Base-by-base conservation (phyloP, 2,888 invertebrate genomes). In the Disparrhopalites patrizii region DNA sequence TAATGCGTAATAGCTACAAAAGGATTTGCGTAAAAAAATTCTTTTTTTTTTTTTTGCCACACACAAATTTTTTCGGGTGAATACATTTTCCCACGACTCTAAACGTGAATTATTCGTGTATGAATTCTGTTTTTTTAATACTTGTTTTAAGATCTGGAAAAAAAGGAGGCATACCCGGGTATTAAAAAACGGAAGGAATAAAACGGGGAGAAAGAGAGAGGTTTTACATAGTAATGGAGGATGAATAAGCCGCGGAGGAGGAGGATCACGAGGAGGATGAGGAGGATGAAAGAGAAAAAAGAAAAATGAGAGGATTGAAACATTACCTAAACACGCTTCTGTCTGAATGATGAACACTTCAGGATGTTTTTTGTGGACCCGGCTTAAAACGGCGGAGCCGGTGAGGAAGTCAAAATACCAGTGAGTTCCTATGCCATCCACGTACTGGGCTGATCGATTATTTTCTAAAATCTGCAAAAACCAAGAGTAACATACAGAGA, bases 311-410 rank as follows among this genome's bases (percentile, higher is more conserved):
- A 52, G 3, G 3, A n/a, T 8, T 28, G 15, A 28, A 51, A 23
- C 4, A n/a, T 77, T 79, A 82, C 88, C 88, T 77, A 83, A 82
- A 76, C 89, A 89, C 15, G 92, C 90, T 80, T 95, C 95, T 0
- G 93, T 92, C 31, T 86, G 85, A 5, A 94, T 78, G 15, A 92
- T 79, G 69, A 91, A 86, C 77, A 89, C 88, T 67, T 85, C 81
- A 0, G 89, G 88, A 78, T 85, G 84, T 47, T 79, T 77, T 0
- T 81, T 71, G 72, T 87, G 87, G 0, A 88, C 83, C 36, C 77
- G 70, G n/a, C 84, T 82, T 15, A 93, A 80, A 31, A 86, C 79
- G 5, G 74, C 73, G 0, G 85, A 52, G 30, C 87, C 83, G 33
- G 85, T 77, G 30, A 86, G 77, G 23, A 78, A 77, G 68, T 82